Percentiles rank a stretch among this genome's conserved stretches.
phyloP scores from a whole-genome alignment of 2,888 invertebrate species.

The Tuta absoluta region DNA sequence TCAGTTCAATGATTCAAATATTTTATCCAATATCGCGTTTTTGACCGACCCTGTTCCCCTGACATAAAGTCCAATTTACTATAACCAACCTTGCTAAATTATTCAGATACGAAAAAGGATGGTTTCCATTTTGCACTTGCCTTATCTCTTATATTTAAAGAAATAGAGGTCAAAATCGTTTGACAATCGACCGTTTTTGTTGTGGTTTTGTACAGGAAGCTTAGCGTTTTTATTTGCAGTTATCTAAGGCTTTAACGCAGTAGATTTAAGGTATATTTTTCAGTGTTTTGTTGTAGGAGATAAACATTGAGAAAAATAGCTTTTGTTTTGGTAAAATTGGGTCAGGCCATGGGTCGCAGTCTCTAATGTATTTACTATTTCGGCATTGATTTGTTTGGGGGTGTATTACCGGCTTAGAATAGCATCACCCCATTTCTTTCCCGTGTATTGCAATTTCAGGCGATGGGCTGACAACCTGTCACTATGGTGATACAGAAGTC shows the following conservation, averaged over 20 bases:
- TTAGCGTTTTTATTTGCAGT: slow-evolving; percentile 9
- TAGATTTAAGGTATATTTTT: slow-evolving; percentile 5
- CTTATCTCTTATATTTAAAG: background rate
- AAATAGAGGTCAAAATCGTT: slow-evolving; percentile 18
- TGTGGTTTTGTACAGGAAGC: background rate
- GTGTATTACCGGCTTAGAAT: too few species aligned
- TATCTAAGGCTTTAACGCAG: background rate
- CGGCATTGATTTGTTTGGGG: slow-evolving; percentile 27
- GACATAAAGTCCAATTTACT: slow-evolving; percentile 21
- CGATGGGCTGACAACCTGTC: too few species aligned
- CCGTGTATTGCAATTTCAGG: too few species aligned
- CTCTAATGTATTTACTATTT: slow-evolving; percentile 31
- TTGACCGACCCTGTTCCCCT: background rate
- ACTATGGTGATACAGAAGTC: too few species aligned
- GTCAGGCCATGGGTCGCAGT: slow-evolving; percentile 23
- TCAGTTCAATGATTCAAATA: slow-evolving; percentile 14
- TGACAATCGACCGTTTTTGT: background rate
- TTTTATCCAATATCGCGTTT: slow-evolving; percentile 4
- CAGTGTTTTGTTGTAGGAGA: background rate
- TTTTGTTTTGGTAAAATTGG: slow-evolving; percentile 28
- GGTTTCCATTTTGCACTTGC: background rate
- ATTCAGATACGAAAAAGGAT: slow-evolving; percentile 17
- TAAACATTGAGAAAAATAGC: slow-evolving; percentile 21
- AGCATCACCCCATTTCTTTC: too few species aligned
- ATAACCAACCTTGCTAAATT: slow-evolving; percentile 15